phyloP scores from a whole-genome alignment of 2,888 invertebrate species.

The Leptinotarsa tumamoca region DNA sequence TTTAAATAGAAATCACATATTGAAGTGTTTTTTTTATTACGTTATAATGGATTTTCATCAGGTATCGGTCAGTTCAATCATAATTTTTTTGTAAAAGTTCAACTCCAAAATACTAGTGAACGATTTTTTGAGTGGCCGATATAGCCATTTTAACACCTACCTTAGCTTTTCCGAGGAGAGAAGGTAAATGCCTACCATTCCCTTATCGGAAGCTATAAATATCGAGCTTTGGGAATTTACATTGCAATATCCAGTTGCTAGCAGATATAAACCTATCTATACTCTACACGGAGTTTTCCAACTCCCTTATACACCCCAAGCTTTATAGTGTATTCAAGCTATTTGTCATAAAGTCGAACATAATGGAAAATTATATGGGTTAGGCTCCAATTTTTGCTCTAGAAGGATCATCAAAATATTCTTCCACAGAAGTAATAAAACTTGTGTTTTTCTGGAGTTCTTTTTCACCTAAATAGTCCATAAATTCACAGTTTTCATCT shows the following conservation, averaged over 20 bases:
- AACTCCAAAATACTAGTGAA: not conserved
- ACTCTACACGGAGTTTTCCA: constrained; percentile 51
- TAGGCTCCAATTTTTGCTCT: not conserved
- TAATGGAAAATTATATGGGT: constrained; percentile 21
- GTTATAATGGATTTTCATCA: too few species aligned
- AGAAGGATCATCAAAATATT: constrained; percentile 5
- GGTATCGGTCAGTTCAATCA: not conserved
- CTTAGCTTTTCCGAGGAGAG: constrained; percentile 51
- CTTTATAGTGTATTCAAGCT: constrained; percentile 44
- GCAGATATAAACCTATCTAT: constrained; percentile 59
- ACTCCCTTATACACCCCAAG: constrained; percentile 50
- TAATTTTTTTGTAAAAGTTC: too few species aligned
- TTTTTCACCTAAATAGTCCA: too few species aligned
- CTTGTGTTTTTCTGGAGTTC: too few species aligned
- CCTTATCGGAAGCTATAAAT: constrained; percentile 57
- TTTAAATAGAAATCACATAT: too few species aligned
- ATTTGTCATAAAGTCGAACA: constrained; percentile 46
- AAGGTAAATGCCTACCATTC: constrained; percentile 52
- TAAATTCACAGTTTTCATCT: too few species aligned
- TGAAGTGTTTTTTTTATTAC: too few species aligned
- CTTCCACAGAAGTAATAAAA: not conserved
- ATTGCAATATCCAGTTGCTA: constrained; percentile 61
- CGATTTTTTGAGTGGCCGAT: constrained; percentile 7
- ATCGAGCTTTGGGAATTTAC: constrained; percentile 59
- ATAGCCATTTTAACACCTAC: constrained; percentile 25